These are phyloP conservation scores for Cerceris rybyensis DNA, from an alignment of 2,888 invertebrate species.

Conservation along the genomic window DNA sequence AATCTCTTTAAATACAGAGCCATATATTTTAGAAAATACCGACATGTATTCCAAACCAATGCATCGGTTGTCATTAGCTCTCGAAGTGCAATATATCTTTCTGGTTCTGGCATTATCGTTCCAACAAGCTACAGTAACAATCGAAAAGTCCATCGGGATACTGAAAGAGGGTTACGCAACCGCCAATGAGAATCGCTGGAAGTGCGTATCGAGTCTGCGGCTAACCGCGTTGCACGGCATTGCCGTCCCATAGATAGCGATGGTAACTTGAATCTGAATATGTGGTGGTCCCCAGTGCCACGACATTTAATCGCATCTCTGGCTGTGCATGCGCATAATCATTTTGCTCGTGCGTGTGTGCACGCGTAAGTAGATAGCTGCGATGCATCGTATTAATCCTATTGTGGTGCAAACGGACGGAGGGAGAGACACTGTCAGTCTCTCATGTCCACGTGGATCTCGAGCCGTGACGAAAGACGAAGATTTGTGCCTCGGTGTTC, in stretches of 20 bases:
- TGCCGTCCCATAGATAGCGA: constrained; percentile 61
- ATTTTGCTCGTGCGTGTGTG: constrained; percentile 17
- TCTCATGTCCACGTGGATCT: constrained; percentile 9
- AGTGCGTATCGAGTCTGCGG: constrained; percentile 69
- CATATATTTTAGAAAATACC: no score
- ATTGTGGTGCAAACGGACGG: constrained; percentile 50
- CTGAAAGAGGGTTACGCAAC: constrained; percentile 59
- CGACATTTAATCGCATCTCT: constrained; percentile 48
- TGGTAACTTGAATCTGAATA: constrained; percentile 65
- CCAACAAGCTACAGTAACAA: constrained; percentile 22
- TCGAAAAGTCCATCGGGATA: constrained; percentile 34
- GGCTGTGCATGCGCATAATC: constrained; percentile 11
- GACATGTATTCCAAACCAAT: neutral
- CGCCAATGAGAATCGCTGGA: constrained; percentile 65
- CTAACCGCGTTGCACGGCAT: constrained; percentile 62
- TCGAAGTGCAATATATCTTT: neutral
- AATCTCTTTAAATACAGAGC: no score
- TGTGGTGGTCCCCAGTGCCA: constrained; percentile 37
- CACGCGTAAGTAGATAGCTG: constrained; percentile 51
- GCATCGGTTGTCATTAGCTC: neutral
- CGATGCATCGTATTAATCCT: constrained; percentile 60
- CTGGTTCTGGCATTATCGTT: constrained; percentile 13
- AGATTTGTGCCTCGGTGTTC: no score
- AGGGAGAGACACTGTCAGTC: constrained; percentile 28
- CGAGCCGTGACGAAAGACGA: neutral